Evolutionary conservation across 2,888 invertebrate species (phyloP), one percentile per base, ranked within the genome.

Genomic region (Ormyrus pomaceus): DNA sequence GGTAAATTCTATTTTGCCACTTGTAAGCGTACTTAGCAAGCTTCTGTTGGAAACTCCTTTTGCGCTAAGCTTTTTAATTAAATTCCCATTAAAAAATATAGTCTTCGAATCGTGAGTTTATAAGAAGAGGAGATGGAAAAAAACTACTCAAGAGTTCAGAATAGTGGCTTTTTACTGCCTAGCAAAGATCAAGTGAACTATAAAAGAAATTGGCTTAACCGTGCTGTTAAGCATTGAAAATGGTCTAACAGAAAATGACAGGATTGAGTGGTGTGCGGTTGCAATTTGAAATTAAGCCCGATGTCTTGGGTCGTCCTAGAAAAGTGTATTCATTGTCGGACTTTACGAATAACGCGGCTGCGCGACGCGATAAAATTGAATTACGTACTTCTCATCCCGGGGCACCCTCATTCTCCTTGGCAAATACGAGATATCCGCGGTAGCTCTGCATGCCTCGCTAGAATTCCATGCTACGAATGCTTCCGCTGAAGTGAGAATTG

Each of bases 281-380:
- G 34, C 34, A 34, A 34, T 51, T 66, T 66, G 59, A 75, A 75
- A 66, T 66, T 66, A 75, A 75, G 66, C 58, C 59, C 74, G 51
- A 58, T 50, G 50, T 65, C 34, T 65, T 74, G 58, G 50, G 50
- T 58, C 51, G 58, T 75, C 66, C 65, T 50, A 66, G 58, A 66
- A 66, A 66, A 59, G 51, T 66, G 59, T 66, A 59, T 66, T 59
- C 66, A 66, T 51, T 50, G 56, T 58, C 56, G 56, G 73, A 34
- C 34, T 58, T 56, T 53, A 19, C 55, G 50, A 59, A 59, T 48
- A 59, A 59, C 55, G 56, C 50, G 50, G 65, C 46, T 19, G 55
- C 51, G 59, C 51, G 75, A 68, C 68, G 61, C 19, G 61, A 76
- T 76, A 76, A 68, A 76, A 76, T 75, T 68, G 68, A 75, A 75